These are phyloP conservation scores for Aphidius colemani DNA, from an alignment of 2,888 invertebrate species.

Conservation along the genomic window DNA sequence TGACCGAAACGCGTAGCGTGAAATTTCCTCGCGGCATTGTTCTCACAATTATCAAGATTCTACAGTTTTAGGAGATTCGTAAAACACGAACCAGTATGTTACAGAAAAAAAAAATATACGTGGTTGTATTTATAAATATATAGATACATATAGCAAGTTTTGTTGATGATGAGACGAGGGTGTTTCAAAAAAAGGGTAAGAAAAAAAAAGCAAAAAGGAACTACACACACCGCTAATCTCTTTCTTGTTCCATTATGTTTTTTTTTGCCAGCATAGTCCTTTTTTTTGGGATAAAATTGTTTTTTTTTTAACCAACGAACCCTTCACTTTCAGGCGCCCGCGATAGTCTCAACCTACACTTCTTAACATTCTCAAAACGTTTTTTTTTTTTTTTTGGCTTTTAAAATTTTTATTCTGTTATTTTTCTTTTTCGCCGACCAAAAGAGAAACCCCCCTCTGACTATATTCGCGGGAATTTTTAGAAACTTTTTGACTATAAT, in stretches of 20 bases:
- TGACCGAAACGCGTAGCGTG: slow-evolving; percentile 43
- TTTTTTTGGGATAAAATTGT: not conserved
- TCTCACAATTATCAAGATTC: slow-evolving; percentile 60
- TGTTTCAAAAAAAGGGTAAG: no score
- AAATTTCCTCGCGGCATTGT: slow-evolving; percentile 57
- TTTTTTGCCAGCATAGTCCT: slow-evolving; percentile 16
- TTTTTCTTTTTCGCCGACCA: no score
- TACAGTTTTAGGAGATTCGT: slow-evolving; percentile 44
- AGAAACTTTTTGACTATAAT: slow-evolving; percentile 18
- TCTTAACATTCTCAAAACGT: no score
- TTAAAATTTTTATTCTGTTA: no score
- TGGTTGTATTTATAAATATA: no score
- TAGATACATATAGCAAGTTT: no score
- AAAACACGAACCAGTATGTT: slow-evolving; percentile 5
- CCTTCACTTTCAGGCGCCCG: slow-evolving; percentile 29
- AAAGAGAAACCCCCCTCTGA: no score
- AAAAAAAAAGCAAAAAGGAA: no score
- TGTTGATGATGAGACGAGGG: no score
- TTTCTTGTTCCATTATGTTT: slow-evolving; percentile 22
- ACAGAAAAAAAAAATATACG: no score
- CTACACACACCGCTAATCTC: slow-evolving; percentile 47
- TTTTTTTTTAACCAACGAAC: slow-evolving; percentile 28
- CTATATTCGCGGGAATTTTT: slow-evolving; percentile 6
- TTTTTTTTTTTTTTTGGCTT: no score
- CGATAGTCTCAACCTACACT: not conserved